Base-by-base conservation (phyloP, 2,113 vertebrate species). In the Callionymus lyra region DNA sequence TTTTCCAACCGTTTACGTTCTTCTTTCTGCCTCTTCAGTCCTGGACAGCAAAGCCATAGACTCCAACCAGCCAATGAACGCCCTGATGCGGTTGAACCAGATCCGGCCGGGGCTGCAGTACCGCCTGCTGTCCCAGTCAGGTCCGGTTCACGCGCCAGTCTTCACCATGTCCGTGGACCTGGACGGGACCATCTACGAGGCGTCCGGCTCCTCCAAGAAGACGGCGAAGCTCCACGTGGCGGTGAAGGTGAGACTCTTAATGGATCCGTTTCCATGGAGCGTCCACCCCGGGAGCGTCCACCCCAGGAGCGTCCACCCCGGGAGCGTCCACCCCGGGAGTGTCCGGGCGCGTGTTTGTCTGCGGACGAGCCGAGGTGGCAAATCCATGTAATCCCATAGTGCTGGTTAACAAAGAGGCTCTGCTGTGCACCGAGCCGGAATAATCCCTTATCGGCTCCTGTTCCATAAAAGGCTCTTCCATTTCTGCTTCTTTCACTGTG, bases 1-100 rank as follows among this genome's bases (percentile, higher is more conserved):
- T 27, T 8, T 8, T 41, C 9, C 17, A 10, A n/a, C n/a, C n/a
- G n/a, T 21, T 19, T 38, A 21, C n/a, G 21, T 6, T 19, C n/a
- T 15, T 34, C 8, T 10, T 3, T n/a, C n/a, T n/a, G 34, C 12
- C 16, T 16, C 14, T 8, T 40, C 53, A 98, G 95, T 98, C 65
- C 84, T 98, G 53, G 95, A 98, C 81, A 96, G 90, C 77, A 98
- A 98, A 93, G 90, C 93, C 89, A 92, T 98, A 88, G 95, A 98
- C 81, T 90, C 92, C 72, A 89, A 88, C 77, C 87, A 88, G 59
- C 88, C 88, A 55, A 97, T 98, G 93, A 99, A 99, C 45, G 95
- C 94, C 64, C 84, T 99, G 76, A 99, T 99, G 95, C 88, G 95
- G 48, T 82, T 99, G 68, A 99, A 99, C 86, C 94, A 98, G 84